Base-by-base conservation (phyloP, 1,140 invertebrate genomes). In the Drosophila pruinosa region DNA sequence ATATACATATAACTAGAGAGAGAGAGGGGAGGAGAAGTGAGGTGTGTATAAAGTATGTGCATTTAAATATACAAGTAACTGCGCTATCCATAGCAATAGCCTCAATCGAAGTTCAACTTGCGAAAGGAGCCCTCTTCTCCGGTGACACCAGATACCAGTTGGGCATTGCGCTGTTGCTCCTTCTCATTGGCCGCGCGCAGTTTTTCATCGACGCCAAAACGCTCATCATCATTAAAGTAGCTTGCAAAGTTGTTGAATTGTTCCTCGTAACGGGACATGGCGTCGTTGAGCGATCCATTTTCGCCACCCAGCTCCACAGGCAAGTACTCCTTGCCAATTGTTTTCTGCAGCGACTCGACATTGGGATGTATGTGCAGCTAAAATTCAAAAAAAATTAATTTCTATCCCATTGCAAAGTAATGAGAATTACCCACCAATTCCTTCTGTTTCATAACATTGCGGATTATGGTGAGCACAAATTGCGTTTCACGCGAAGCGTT, bases 241-340 rank as follows among this genome's bases (percentile, higher is more conserved):
- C 89, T 65, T 0, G 85, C 71, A 52, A 91, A 92, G 31, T 79
- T 88, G 39, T 77, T 89, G 1, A 93, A 61, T 75, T 93, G 93
- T 2, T 89, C 88, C 74, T 93, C 92, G 92, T 93, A 94, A 34
- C 92, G 80, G 41, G 92, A 89, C 92, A 89, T 54, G 31, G 85
- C 91, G 28, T 93, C 92, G 63, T 52, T 82, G 6, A 92, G 38
- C 0, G 92, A 61, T 10, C 93, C 92, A 64, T 91, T 92, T n/a
- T 91, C 81, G 15, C 93, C 93, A 4, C 94, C 93, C 68, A 92
- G 92, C 63, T 94, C 94, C 15, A 89, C 91, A 1, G 94, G 93
- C 12, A 93, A 62, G 15, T 93, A 91, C 15, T 93, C 92, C 48
- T 90, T 74, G 8, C 93, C 92, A 24, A 94, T 89, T 28, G 88